Evolutionary conservation across 2,797 vertebrate species (phyloP).

Genomic region (Micropoecilia bifurca): DNA sequence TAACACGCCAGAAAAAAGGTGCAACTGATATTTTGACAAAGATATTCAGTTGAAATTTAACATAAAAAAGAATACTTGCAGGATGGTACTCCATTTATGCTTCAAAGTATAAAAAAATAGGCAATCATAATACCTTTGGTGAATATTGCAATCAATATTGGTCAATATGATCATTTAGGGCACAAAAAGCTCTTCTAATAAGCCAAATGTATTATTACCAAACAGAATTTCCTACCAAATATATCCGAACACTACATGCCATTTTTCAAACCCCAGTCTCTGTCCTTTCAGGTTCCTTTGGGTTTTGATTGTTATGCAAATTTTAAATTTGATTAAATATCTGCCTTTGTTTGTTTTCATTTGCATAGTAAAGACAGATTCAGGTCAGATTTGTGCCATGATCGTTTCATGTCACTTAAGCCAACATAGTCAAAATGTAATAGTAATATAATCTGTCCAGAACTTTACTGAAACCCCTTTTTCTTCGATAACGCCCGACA

Average conservation of each 20-base stretch:
- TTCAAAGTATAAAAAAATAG: background rate
- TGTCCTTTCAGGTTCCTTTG: background rate
- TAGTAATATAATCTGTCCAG: slow-evolving; percentile 13
- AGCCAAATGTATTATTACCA: background rate
- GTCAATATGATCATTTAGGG: background rate
- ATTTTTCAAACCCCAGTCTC: background rate
- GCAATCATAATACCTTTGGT: background rate
- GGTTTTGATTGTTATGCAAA: background rate
- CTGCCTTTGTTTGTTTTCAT: background rate
- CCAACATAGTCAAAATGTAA: background rate
- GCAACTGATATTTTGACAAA: background rate
- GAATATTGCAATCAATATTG: background rate
- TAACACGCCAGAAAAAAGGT: background rate
- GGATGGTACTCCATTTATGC: background rate
- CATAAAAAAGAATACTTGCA: background rate
- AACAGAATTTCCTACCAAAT: background rate
- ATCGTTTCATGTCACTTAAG: slow-evolving; percentile 14
- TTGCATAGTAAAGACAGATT: background rate
- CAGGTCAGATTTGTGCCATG: background rate
- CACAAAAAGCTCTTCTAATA: background rate
- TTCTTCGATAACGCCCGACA: background rate
- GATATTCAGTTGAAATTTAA: background rate
- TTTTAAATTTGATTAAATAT: background rate
- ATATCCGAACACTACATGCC: background rate
- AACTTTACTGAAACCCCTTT: background rate